Percentiles rank a stretch among this genome's conserved stretches.
phyloP scores from a whole-genome alignment of 2,888 invertebrate genomes.

The Caenorhabditis doughertyi region DNA sequence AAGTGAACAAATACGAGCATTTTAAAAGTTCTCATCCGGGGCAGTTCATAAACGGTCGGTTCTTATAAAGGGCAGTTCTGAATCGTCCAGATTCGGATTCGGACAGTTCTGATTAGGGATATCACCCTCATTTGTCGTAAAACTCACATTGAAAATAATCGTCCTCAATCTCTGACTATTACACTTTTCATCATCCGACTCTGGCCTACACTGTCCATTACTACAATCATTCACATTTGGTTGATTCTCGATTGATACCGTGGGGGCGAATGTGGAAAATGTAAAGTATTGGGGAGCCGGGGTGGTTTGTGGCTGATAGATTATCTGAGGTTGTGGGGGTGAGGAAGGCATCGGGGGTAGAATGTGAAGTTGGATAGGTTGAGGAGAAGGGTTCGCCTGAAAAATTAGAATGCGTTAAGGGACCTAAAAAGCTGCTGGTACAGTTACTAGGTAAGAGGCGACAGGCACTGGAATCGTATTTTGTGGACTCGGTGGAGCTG shows the following conservation, averaged over 20 bases:
- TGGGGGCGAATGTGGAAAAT: slow-evolving; percentile 44
- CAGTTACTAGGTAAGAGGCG: slow-evolving; percentile 70
- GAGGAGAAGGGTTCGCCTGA: slow-evolving; percentile 46
- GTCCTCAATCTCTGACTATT: slow-evolving; percentile 76
- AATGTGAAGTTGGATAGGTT: slow-evolving; percentile 51
- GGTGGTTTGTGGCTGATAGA: slow-evolving; percentile 41
- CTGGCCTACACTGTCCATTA: slow-evolving; percentile 44
- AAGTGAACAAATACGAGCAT: too few relatives aligned
- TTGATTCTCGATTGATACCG: background rate
- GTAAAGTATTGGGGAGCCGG: slow-evolving; percentile 7
- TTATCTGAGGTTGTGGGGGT: slow-evolving; percentile 41
- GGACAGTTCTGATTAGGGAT: too few relatives aligned
- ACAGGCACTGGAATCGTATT: slow-evolving; percentile 56
- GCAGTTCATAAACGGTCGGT: too few relatives aligned
- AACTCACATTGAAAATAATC: slow-evolving; percentile 76
- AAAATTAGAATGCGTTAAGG: background rate
- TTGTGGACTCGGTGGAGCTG: background rate
- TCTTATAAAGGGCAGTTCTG: too few relatives aligned
- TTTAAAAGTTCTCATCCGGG: too few relatives aligned
- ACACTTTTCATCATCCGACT: slow-evolving; percentile 77
- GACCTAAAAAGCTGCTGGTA: slow-evolving; percentile 6
- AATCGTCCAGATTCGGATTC: too few relatives aligned
- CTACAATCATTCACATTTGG: slow-evolving; percentile 8
- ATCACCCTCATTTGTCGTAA: too few relatives aligned
- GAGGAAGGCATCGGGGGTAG: slow-evolving; percentile 37